Percentiles rank a stretch among this genome's conserved stretches.
Conservation (phyloP, 2,888 invertebrate genomes). For the Eupsilia transversa region DNA sequence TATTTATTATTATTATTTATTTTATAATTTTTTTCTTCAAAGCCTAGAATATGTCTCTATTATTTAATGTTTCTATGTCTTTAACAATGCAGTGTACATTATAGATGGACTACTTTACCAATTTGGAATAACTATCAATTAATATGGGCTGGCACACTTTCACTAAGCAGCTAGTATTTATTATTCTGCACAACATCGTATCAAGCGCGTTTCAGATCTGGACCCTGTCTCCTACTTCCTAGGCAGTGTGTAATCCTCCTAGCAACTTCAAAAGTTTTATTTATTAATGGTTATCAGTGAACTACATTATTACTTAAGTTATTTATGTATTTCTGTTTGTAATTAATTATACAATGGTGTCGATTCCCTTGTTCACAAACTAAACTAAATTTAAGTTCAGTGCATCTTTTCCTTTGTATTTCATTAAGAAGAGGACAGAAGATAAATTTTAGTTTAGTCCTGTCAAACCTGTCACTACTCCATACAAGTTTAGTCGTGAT, state of each 20-base stretch:
- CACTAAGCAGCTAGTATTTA: neutral
- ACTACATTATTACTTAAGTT: neutral
- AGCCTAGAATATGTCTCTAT: neutral
- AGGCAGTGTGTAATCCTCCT: neutral
- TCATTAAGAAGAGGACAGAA: too few species aligned
- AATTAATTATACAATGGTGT: conserved; percentile 4
- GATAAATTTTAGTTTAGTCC: too few species aligned
- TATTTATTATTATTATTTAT: too few species aligned
- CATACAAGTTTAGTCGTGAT: too few species aligned
- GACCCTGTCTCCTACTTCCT: neutral
- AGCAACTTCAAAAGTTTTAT: neutral
- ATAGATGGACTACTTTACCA: neutral
- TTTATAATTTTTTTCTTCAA: too few species aligned
- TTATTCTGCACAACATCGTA: neutral
- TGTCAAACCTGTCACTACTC: too few species aligned
- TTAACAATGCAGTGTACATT: neutral
- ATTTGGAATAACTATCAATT: conserved; percentile 16
- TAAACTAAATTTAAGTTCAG: too few species aligned
- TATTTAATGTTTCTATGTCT: neutral
- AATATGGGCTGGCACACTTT: conserved; percentile 3
- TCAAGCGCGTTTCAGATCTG: neutral
- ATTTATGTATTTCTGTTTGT: neutral
- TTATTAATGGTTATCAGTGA: neutral
- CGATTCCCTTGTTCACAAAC: too few species aligned
- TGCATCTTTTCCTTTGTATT: too few species aligned